phyloP scores from a whole-genome alignment of 2,888 invertebrate genomes.

The Habrosyne pyritoides region DNA sequence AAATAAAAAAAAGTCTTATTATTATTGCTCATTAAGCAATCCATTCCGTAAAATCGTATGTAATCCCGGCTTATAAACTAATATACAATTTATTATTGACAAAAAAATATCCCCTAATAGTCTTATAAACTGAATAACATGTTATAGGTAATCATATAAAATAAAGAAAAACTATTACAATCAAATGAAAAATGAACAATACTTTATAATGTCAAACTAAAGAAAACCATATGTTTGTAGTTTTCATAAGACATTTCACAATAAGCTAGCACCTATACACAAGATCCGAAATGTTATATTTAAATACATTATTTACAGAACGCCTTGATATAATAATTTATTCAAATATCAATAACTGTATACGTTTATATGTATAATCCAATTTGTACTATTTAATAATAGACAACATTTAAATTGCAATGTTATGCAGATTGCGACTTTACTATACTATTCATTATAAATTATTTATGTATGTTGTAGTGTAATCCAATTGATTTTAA shows the following conservation, averaged over 20 bases:
- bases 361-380: conserved; percentile 32
- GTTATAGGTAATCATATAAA: conserved; percentile 3
- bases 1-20: conserved; percentile 11
- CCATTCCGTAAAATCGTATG: conserved; percentile 5
- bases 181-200: not conserved
- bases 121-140: conserved; percentile 35
- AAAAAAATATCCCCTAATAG: conserved; percentile 33
- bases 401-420: conserved; percentile 45
- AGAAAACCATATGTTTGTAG: conserved; percentile 27
- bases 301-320: conserved; percentile 31
- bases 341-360: conserved; percentile 34
- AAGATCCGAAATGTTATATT: conserved; percentile 28
- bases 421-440: conserved; percentile 15
- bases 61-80: conserved; percentile 24
- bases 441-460: not conserved
- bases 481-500: conserved; percentile 19
- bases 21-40: conserved; percentile 12
- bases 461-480: not conserved
- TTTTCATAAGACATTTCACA: conserved; percentile 60
- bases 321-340: conserved; percentile 18
- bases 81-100: conserved; percentile 36
- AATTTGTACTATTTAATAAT: conserved; percentile 63
- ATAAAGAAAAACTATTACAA: not conserved
- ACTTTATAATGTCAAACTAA: conserved; percentile 2
- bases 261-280: conserved; percentile 66